These are phyloP conservation scores for Sesamia nonagrioides DNA, from an alignment of 1,140 invertebrate genomes.

Conservation along the genomic window DNA sequence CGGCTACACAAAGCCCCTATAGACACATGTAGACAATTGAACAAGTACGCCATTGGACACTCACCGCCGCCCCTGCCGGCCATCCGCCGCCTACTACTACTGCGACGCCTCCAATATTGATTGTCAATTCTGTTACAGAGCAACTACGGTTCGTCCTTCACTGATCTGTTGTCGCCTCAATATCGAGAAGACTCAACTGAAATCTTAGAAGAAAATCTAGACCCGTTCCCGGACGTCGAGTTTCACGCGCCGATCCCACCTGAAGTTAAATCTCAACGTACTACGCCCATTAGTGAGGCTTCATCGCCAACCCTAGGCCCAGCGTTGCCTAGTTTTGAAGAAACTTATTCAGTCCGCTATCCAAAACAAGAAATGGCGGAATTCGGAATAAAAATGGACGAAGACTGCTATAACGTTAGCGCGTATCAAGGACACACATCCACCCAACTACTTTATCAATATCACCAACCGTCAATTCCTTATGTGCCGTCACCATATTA, in stretches of 20 bases:
- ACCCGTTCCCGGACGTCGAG: conserved; percentile 87
- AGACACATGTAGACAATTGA: conserved; percentile 48
- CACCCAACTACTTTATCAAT: conserved; percentile 88
- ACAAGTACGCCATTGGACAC: conserved; percentile 76
- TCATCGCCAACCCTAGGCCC: conserved; percentile 87
- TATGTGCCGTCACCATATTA: conserved; percentile 87
- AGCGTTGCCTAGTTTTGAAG: conserved; percentile 94
- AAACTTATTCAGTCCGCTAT: conserved; percentile 93
- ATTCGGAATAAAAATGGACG: conserved; percentile 92
- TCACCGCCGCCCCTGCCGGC: conserved; percentile 71
- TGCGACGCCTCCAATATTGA: conserved; percentile 80
- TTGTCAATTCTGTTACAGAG: conserved; percentile 85
- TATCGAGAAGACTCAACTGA: conserved; percentile 87
- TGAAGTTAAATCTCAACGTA: conserved; percentile 78
- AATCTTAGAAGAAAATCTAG: conserved; percentile 86
- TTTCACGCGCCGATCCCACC: conserved; percentile 82
- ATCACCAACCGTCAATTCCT: conserved; percentile 88
- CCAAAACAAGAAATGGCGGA: conserved; percentile 88
- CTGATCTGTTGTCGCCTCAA: conserved; percentile 86
- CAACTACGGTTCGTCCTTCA: conserved; percentile 88
- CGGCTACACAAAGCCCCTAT: conserved; percentile 37
- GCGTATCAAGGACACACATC: conserved; percentile 85
- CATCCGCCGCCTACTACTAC: conserved; percentile 73
- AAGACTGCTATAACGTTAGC: conserved; percentile 91
- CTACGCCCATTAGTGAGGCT: conserved; percentile 80